These are phyloP conservation scores for Anthoscopus minutus DNA, from an alignment of 2,113 vertebrate genomes.

Conservation along the genomic window DNA sequence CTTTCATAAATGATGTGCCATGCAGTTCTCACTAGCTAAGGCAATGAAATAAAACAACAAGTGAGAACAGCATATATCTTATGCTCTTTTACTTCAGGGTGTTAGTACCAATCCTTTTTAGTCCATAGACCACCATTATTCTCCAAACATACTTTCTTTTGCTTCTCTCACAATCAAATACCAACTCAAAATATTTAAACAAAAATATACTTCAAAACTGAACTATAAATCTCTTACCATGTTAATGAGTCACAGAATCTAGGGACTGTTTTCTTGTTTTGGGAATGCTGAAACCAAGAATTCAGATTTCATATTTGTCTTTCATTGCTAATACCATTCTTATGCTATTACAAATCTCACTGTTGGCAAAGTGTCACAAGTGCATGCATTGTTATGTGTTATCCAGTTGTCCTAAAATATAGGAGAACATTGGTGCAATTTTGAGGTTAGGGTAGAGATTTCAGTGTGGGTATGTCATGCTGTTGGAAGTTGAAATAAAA, in stretches of 20 bases:
- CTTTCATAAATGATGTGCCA: neutral
- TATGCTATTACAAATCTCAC: neutral
- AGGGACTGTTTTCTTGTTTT: neutral
- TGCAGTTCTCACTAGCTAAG: neutral
- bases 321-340: neutral
- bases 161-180: neutral
- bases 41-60: neutral
- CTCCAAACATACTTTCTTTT: neutral
- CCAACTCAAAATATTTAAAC: neutral
- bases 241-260: neutral
- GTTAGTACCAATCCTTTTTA: neutral
- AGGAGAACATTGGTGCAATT: neutral
- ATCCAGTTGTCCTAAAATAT: neutral
- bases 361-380: neutral
- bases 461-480: fast-evolving
- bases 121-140: neutral
- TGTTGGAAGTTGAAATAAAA: neutral
- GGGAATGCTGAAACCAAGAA: neutral
- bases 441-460: neutral
- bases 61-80: neutral
- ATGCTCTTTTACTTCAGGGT: neutral
- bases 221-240: neutral
- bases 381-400: neutral
- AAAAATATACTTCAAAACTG: neutral
- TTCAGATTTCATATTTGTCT: neutral